Conservation (phyloP, 1,140 invertebrate genomes). For the Gryon sp. region DNA sequence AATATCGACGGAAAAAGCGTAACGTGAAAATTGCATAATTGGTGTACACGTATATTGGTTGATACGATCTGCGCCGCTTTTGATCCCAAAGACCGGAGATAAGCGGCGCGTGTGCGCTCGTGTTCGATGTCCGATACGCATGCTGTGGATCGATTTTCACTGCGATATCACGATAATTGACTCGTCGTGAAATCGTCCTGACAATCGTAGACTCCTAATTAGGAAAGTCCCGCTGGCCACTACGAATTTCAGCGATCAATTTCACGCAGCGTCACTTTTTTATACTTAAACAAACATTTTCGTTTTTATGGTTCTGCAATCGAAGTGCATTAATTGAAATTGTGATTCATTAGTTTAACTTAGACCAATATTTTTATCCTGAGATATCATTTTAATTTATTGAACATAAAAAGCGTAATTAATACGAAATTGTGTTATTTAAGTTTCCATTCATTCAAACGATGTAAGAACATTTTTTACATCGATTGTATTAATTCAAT, state of each 20-base stretch:
- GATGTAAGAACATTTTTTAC: too few relatives aligned
- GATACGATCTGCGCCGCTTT: conserved; percentile 49
- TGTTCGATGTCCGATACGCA: conserved; percentile 32
- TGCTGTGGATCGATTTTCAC: conserved; percentile 42
- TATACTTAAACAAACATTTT: too few relatives aligned
- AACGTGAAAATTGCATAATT: conserved; percentile 54
- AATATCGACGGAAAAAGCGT: conserved; percentile 37
- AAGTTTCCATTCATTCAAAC: too few relatives aligned
- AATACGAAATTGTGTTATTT: too few relatives aligned
- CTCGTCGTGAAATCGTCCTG: conserved; percentile 23
- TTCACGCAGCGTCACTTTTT: background rate
- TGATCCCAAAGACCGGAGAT: conserved; percentile 41
- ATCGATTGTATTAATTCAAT: too few relatives aligned
- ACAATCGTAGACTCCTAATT: conserved; percentile 3
- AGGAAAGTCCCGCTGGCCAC: conserved; percentile 4
- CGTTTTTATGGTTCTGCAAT: too few relatives aligned
- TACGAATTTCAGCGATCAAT: conserved; percentile 3
- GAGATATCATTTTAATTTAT: too few relatives aligned
- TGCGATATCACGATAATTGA: conserved; percentile 46
- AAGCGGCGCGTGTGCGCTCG: conserved; percentile 12
- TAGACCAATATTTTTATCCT: too few relatives aligned
- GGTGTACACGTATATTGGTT: conserved; percentile 33
- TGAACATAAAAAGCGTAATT: too few relatives aligned
- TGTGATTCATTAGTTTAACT: too few relatives aligned
- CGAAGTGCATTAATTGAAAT: too few relatives aligned